Evolutionary conservation across 2,113 vertebrate species (phyloP).

Genomic region (Myiozetetes cayanensis): DNA sequence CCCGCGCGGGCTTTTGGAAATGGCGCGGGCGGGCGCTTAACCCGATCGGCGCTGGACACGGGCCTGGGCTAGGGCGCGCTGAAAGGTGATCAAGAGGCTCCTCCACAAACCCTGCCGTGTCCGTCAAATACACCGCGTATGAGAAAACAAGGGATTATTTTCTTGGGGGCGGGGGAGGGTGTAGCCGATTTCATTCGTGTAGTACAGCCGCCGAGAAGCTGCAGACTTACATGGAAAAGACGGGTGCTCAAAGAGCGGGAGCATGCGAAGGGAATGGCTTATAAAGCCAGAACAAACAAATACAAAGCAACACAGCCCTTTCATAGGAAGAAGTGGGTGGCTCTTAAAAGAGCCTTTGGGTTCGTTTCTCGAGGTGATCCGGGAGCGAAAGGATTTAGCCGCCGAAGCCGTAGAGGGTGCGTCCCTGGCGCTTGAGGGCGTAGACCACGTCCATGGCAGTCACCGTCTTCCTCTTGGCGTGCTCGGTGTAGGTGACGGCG

Average conservation of each 20-base stretch:
- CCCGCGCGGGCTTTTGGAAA: neutral
- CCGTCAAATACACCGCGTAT: too few species aligned
- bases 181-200: too few species aligned
- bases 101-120: too few species aligned
- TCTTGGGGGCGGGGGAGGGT: too few species aligned
- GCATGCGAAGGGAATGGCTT: too few species aligned
- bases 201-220: too few species aligned
- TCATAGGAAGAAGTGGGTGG: conserved; percentile 44
- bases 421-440: conserved; percentile 75
- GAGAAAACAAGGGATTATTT: too few species aligned
- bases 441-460: conserved; percentile 80
- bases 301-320: too few species aligned
- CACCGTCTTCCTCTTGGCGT: conserved; percentile 78
- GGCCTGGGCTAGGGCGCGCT: neutral
- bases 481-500: conserved; percentile 69
- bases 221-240: too few species aligned
- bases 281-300: too few species aligned
- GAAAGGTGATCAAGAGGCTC: too few species aligned
- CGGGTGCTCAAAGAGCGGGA: too few species aligned
- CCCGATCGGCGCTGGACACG: neutral
- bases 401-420: conserved; percentile 68
- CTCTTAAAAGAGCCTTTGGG: conserved; percentile 79
- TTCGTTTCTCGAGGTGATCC: neutral
- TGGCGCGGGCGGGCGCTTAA: neutral
- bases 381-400: accelerated